Evolutionary conservation across 2,888 invertebrate genomes (phyloP).

Genomic region (Hetaerina titia): DNA sequence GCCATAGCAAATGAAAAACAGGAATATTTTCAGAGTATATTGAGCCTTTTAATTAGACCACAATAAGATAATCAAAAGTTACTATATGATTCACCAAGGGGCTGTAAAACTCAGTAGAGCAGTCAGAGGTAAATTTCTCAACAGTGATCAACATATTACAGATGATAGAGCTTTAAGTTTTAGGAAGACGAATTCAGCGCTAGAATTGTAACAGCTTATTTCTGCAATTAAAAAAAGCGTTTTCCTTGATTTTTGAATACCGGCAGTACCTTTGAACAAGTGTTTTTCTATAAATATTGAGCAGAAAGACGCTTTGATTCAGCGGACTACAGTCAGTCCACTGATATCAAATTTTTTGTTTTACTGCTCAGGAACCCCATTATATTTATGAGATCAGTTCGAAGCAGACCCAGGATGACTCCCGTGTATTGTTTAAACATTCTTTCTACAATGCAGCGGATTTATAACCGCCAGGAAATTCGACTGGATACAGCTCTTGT

Average conservation of each 20-base stretch:
- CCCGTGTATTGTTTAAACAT: background rate
- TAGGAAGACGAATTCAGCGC: too few species aligned
- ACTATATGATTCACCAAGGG: too few species aligned
- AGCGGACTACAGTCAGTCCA: background rate
- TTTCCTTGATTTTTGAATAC: background rate
- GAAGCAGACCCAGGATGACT: constrained; percentile 34
- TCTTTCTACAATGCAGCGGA: background rate
- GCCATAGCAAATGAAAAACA: too few species aligned
- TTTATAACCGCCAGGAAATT: background rate
- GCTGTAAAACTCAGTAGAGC: too few species aligned
- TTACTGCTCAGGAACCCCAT: constrained; percentile 53
- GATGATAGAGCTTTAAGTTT: too few species aligned
- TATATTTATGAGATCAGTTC: constrained; percentile 58
- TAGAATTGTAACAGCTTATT: too few species aligned
- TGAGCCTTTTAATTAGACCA: too few species aligned
- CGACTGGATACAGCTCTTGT: background rate
- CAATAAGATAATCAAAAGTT: too few species aligned
- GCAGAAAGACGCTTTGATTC: constrained; percentile 3
- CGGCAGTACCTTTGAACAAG: background rate
- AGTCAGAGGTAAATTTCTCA: too few species aligned
- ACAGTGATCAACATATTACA: too few species aligned
- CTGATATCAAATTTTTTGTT: background rate
- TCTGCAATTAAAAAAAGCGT: background rate
- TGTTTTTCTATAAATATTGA: background rate
- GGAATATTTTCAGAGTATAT: too few species aligned